A percentile compares a stretch with the other conserved stretches of the same genome.
phyloP scores from a whole-genome alignment of 2,797 vertebrate species.

The Ciconia nigra region DNA sequence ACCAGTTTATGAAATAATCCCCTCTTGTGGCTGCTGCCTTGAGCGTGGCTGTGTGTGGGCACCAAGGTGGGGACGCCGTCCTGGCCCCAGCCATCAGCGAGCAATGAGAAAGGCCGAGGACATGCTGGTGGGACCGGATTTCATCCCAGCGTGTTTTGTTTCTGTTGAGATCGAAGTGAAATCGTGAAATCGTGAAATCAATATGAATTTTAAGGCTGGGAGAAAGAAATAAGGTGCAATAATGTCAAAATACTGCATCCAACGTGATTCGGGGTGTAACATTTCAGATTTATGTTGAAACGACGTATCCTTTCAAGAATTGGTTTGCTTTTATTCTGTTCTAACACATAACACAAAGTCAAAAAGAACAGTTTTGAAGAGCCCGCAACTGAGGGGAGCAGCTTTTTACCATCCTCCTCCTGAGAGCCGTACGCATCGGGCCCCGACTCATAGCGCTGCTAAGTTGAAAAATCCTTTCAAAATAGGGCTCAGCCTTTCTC shows the following conservation, averaged over 20 bases:
- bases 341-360: not conserved
- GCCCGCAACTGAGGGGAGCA: not conserved
- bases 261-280: not conserved
- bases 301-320: not conserved
- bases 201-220: not conserved
- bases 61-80: not conserved
- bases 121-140: not conserved
- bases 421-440: not conserved
- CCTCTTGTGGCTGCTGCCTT: not conserved
- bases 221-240: not conserved
- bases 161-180: not conserved
- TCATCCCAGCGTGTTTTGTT: not conserved
- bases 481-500: slow-evolving; percentile 18
- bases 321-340: not conserved
- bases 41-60: not conserved
- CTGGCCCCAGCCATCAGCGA: not conserved
- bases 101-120: not conserved
- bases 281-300: not conserved
- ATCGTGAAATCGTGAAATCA: rapidly evolving
- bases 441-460: not conserved
- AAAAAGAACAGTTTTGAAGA: not conserved
- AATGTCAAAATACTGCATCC: not conserved
- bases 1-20: not conserved
- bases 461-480: slow-evolving; percentile 23
- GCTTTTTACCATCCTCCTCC: not conserved